A percentile compares a stretch with the other conserved stretches of the same genome.
phyloP scores from a whole-genome alignment of 2,113 vertebrate genomes.

The Sinocyclocheilus maitianheensis region DNA sequence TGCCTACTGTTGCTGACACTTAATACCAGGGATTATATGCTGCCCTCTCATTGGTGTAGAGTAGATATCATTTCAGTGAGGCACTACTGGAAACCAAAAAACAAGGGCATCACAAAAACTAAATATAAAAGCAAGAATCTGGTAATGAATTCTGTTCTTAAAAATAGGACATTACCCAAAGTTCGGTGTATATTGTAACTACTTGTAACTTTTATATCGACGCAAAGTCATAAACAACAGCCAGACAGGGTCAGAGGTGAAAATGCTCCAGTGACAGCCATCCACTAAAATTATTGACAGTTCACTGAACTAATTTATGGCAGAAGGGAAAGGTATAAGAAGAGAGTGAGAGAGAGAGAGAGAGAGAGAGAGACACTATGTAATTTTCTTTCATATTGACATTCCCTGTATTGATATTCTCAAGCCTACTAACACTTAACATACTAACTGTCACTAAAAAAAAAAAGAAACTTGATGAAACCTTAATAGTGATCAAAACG shows the following conservation, averaged over 20 bases:
- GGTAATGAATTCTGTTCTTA: background rate
- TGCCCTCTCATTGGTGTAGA: slow-evolving; percentile 20
- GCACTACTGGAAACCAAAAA: background rate
- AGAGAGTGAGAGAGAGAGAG: background rate
- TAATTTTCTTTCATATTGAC: background rate
- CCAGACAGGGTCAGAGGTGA: slow-evolving; percentile 22
- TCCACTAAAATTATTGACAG: slow-evolving; percentile 62
- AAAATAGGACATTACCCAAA: background rate
- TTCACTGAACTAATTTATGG: slow-evolving; percentile 60
- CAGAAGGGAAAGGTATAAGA: background rate
- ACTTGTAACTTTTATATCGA: background rate
- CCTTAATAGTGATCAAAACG: background rate
- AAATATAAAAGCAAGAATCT: background rate
- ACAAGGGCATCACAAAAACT: slow-evolving; percentile 19
- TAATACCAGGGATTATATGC: slow-evolving; percentile 49
- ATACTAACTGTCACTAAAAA: background rate
- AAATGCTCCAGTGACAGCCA: slow-evolving; percentile 45
- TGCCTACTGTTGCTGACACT: slow-evolving; percentile 42
- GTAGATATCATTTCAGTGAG: background rate
- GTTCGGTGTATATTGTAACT: background rate
- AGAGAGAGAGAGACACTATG: background rate
- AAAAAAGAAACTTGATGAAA: background rate
- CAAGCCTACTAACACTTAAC: background rate
- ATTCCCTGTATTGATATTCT: background rate
- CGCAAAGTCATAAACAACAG: background rate